phyloP scores from a whole-genome alignment of 2,888 invertebrate species.

The Lithophane socia region DNA sequence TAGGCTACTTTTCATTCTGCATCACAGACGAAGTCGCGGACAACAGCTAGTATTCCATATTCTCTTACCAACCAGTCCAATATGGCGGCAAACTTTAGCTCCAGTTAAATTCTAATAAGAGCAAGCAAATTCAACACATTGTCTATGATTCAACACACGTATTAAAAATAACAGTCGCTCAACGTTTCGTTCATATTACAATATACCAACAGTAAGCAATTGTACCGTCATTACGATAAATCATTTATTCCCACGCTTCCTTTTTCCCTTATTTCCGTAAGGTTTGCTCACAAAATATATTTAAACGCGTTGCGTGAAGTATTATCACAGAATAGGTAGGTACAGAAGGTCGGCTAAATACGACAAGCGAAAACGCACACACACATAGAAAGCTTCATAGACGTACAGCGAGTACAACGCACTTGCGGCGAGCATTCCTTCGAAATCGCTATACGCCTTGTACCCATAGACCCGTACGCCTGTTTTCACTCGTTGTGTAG shows the following conservation, averaged over 20 bases:
- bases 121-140: slow-evolving; percentile 16
- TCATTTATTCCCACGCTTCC: slow-evolving; percentile 41
- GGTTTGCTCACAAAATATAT: slow-evolving; percentile 51
- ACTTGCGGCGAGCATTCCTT: not conserved
- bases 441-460: not conserved
- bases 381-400: not conserved
- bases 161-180: slow-evolving; percentile 27
- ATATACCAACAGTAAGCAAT: slow-evolving; percentile 44
- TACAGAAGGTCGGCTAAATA: not conserved
- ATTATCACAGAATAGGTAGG: slow-evolving; percentile 5
- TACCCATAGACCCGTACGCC: too few relatives aligned
- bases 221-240: slow-evolving; percentile 54
- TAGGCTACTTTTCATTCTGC: too few relatives aligned
- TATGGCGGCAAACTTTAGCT: slow-evolving; percentile 4
- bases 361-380: not conserved
- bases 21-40: too few relatives aligned
- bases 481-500: not conserved
- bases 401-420: not conserved
- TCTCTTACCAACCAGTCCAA: not conserved
- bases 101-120: slow-evolving; percentile 24
- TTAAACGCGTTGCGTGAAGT: slow-evolving; percentile 44
- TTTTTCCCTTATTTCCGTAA: slow-evolving; percentile 38
- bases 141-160: slow-evolving; percentile 21
- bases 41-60: not conserved
- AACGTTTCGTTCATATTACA: slow-evolving; percentile 34